phyloP scores from a whole-genome alignment of 2,888 invertebrate species.

The Nipponacmea schrenckii region DNA sequence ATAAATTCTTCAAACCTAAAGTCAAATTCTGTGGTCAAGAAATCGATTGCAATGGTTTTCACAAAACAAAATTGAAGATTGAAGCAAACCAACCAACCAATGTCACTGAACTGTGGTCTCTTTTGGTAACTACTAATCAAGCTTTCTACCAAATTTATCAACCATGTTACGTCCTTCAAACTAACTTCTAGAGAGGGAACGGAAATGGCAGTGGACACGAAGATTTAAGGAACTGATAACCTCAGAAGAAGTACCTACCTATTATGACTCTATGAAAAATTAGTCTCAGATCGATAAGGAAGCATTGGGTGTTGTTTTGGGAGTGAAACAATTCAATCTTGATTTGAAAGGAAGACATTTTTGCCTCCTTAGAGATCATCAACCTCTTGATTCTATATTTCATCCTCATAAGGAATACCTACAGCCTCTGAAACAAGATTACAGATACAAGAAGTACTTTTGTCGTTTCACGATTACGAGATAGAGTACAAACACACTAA shows the following conservation, averaged over 20 bases:
- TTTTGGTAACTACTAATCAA: background rate
- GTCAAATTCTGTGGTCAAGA: constrained; percentile 27
- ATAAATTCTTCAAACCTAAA: constrained; percentile 17
- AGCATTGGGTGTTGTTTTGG: constrained; percentile 64
- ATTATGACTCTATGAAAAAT: constrained; percentile 21
- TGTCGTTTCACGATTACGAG: constrained; percentile 59
- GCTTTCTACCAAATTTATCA: constrained; percentile 10
- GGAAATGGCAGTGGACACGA: background rate
- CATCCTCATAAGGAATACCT: constrained; percentile 49
- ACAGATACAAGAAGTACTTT: constrained; percentile 46
- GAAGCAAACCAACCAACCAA: background rate
- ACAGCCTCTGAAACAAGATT: constrained; percentile 48
- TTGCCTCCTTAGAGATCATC: constrained; percentile 65
- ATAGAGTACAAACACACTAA: constrained; percentile 51
- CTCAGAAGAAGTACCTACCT: background rate
- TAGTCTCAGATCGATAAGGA: constrained; percentile 67
- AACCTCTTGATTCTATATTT: constrained; percentile 65
- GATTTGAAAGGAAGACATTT: constrained; percentile 66
- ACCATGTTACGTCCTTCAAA: background rate
- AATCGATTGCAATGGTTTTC: constrained; percentile 30
- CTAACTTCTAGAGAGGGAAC: background rate
- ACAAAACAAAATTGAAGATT: constrained; percentile 24
- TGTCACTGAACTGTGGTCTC: too few relatives aligned
- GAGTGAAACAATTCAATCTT: constrained; percentile 64
- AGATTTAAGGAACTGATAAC: background rate